Conservation (phyloP, 2,888 invertebrate species). For the Orthonevra nobilis region DNA sequence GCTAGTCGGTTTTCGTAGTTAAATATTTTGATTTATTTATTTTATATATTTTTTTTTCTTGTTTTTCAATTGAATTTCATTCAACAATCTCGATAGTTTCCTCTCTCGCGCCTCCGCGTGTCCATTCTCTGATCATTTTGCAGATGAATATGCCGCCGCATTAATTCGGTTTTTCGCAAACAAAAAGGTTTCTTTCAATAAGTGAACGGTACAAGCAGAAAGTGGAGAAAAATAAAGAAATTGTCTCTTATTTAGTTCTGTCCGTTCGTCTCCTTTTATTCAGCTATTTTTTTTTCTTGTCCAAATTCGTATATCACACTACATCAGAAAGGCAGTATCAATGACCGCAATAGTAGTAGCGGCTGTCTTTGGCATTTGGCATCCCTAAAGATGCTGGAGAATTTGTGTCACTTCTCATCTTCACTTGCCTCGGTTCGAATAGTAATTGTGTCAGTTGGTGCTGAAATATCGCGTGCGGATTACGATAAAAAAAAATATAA, state of each 20-base stretch:
- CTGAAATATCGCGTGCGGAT: constrained; percentile 37
- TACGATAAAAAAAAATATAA: constrained; percentile 16
- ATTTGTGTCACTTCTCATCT: constrained; percentile 34
- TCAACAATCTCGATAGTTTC: constrained; percentile 15
- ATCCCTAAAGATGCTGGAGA: constrained; percentile 12
- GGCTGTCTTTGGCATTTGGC: constrained; percentile 9
- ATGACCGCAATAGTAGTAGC: constrained; percentile 54
- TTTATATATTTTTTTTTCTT: background rate
- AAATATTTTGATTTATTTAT: constrained; percentile 13
- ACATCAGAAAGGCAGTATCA: constrained; percentile 43
- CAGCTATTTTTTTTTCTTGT: too few species aligned
- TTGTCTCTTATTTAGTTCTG: constrained; percentile 12
- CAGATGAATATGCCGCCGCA: constrained; percentile 11
- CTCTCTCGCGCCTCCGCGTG: background rate
- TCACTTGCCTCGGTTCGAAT: constrained; percentile 23
- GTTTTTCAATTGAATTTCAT: constrained; percentile 29
- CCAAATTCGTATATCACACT: constrained; percentile 32
- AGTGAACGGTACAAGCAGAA: constrained; percentile 16
- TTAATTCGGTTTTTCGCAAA: constrained; percentile 18
- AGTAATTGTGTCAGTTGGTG: constrained; percentile 22
- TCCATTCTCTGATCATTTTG: background rate
- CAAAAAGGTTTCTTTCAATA: background rate
- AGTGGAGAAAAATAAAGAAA: background rate
- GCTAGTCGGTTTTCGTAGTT: constrained; percentile 34
- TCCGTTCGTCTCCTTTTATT: constrained; percentile 4